Evolutionary conservation across 2,888 invertebrate genomes (phyloP), one percentile per base, ranked within the genome.

Genomic region (Silvanus unidentatus): DNA sequence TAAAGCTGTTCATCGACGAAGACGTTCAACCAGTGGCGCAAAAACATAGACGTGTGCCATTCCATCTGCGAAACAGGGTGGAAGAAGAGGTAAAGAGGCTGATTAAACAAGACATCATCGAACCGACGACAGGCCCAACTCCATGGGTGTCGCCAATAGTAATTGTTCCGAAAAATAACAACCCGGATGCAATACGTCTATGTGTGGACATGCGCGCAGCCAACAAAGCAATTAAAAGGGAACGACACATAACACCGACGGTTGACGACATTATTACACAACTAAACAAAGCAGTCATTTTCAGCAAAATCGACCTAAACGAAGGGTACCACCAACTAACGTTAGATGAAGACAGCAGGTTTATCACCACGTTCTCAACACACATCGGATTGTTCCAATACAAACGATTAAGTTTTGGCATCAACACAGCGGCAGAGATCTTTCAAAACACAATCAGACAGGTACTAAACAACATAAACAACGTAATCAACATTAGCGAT

Each of bases 301-400:
- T 56, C 39, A 49, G 49, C n/a, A 63, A 67, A 49, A 45, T 68
- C 1, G 69, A 70, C 43, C 43, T 69, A 2, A 60, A 61, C 38
- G 52, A 61, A 16, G 69, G 63, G 1, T 69, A 63, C 47, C 68
- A 70, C 49, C 69, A 70, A 46, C 43, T 70, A 1, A 62, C 64
- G 44, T 48, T 70, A 13, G 41, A 57, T 14, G 49, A 52, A 22
- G 52, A 60, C 9, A 65, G 63, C 0, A 47, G 63, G 44, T 48
- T 50, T n/a, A 59, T 69, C 6, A 70, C 69, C 29, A 68, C 66
- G 3, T 71, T 71, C 46, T 62, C 63, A 4, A 67, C 69, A 3
- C 54, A 54, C 15, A 53, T 53, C 27, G 69, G 69, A 0, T 38
- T 72, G 8, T 68, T 47, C 43, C 48, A 65, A 22, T 73, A 67